Evolutionary conservation across 2,113 vertebrate genomes (phyloP), one percentile per base, ranked within the genome.

Genomic region (Catharus fuscescens): DNA sequence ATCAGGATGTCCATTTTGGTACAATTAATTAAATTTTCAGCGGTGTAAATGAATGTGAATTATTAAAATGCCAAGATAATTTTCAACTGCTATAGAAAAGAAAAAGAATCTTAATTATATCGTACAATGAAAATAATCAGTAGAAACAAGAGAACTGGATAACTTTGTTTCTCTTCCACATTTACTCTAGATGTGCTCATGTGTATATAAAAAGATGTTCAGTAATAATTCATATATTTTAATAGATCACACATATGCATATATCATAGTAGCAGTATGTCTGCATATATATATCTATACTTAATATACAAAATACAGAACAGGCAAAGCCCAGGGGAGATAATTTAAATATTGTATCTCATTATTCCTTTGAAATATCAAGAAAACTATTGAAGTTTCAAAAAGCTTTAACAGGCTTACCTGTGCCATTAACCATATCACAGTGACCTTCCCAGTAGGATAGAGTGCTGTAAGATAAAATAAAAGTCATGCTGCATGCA

Each of bases 391-490:
- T 77, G 26, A 85, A 72, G 16, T 73, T 85, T 79, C 78, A 36
- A 40, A 73, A 92, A 93, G 18, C 5, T 84, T 59, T 52, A 73
- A 66, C 21, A 67, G 29, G 59, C 98, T 95, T 81, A 99, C 99
- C 99, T 98, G 99, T 99, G 38, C 99, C 99, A 40, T 99, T 99
- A 96, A 99, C 93, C 99, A 99, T 98, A 97, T 99, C 87, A 5
- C 99, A 99, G 89, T 98, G 97, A 91, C 98, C 91, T 9, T 96
- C 10, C 99, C 99, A 99, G 94, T 97, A 99, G 8, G 47, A 29
- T 47, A 99, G 86, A 17, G 86, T 97, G 69, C 99, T 99, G 91
- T 91, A 94, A 92, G 52, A 88, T 7, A 96, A 88, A 90, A 50
- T 32, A 89, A 79, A 88, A 20, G 7, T 94, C 40, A 96, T 15